phyloP scores from a whole-genome alignment of 2,113 vertebrate species.

The Psephotus haematonotus region DNA sequence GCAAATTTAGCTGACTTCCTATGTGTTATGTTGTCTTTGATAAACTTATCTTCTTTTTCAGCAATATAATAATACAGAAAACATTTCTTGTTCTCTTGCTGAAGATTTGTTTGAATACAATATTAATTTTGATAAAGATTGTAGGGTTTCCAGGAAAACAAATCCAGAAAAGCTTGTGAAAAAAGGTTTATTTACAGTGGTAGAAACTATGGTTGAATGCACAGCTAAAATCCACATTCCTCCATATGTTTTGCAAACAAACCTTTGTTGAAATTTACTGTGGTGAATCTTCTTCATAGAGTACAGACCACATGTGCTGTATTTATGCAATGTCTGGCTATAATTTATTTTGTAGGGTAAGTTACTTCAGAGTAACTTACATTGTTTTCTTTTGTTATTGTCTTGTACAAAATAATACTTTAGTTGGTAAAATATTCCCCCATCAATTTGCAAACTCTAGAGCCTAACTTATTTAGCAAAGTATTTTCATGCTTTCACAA shows the following conservation, averaged over 20 bases:
- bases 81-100: neutral
- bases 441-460: neutral
- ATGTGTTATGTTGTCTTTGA: neutral
- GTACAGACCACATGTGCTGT: neutral
- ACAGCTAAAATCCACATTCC: neutral
- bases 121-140: neutral
- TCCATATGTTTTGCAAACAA: neutral
- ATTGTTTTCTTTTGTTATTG: neutral
- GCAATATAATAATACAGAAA: neutral
- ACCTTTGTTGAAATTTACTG: neutral
- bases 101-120: neutral
- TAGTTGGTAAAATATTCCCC: neutral
- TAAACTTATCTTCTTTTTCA: neutral
- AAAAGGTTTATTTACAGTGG: neutral
- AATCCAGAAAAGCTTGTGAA: neutral
- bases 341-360: neutral
- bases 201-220: neutral
- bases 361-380: neutral
- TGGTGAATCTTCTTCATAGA: neutral
- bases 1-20: neutral
- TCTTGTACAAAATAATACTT: neutral
- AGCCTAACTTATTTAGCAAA: neutral
- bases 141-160: neutral
- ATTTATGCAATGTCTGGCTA: neutral
- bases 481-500: neutral